Conservation (phyloP, 1,140 invertebrate genomes). For the Aricia agestis region DNA sequence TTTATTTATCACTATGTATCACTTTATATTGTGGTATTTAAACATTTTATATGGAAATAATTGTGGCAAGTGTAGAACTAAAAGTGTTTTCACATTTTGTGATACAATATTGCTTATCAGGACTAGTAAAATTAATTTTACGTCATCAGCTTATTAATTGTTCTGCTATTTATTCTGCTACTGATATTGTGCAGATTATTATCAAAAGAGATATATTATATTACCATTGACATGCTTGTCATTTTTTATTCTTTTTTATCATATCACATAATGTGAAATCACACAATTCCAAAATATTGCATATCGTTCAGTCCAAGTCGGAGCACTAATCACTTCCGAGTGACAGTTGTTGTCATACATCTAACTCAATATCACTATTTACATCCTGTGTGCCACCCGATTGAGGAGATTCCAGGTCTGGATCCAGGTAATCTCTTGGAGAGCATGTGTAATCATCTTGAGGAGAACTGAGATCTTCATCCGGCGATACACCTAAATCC, state of each 20-base stretch:
- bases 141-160: no score
- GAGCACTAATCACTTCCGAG: conserved; percentile 49
- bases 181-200: no score
- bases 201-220: no score
- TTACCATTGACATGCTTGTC: no score
- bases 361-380: conserved; percentile 66
- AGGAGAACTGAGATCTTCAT: conserved; percentile 54
- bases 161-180: no score
- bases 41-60: conserved; percentile 4
- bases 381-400: conserved; percentile 46
- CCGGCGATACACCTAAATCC: conserved; percentile 49
- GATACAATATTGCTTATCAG: no score
- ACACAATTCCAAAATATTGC: conserved; percentile 7
- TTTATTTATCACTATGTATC: not conserved
- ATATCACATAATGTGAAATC: no score
- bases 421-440: conserved; percentile 41
- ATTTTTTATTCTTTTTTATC: no score
- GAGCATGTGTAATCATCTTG: conserved; percentile 55
- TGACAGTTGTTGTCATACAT: conserved; percentile 64
- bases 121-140: no score
- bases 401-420: conserved; percentile 44
- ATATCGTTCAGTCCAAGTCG: conserved; percentile 6
- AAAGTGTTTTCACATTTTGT: no score
- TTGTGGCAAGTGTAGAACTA: not conserved
- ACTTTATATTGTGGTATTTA: conserved; percentile 7